Base-by-base conservation (phyloP, 1,140 invertebrate genomes). In the Lucilia cuprina region DNA sequence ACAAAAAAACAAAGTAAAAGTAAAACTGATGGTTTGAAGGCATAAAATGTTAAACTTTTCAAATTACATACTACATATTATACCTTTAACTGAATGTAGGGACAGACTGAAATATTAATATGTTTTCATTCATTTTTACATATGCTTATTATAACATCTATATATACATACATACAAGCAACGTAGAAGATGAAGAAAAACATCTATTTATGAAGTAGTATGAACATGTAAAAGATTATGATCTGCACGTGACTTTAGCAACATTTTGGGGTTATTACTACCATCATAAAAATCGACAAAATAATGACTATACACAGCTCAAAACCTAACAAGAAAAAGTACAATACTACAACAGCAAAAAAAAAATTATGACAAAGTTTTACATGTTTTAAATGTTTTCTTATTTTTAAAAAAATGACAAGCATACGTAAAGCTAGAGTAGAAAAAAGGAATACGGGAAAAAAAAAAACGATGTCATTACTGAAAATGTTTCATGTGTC, bases 221-320 rank as follows among this genome's bases (percentile, higher is more conserved):
- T 80, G 77, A 21, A 49, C 47, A 50, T 80, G 77, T 50, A 19
- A 50, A 80, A 50, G 77, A 80, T 80, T 80, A 80, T 49, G 77
- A 80, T 80, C 77, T 80, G 77, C 77, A 80, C 77, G 77, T 80
- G 77, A 80, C 77, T 80, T 80, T 80, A 49, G 77, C n/a, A 19
- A 49, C 19, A 49, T 80, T 49, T 80, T 50, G 77, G 77, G 77
- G 41, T 49, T 47, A 50, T 80, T 49, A 80, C 41, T 70, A 70
- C n/a, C 19, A 70, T 70, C 21, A 70, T 70, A 70, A 70, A 70
- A 70, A 70, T 25, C 65, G 21, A 21, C 65, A 70, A 25, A 70
- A 70, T 21, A 70, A 25, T 10, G 9, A 70, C 9, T 19, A 21
- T 21, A 70, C 17, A 9, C 17, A n/a, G 17, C 9, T 49, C 25